Evolutionary conservation across 2,113 vertebrate genomes (phyloP), one percentile per base, ranked within the genome.

Genomic region (Puffinus mauretanicus): DNA sequence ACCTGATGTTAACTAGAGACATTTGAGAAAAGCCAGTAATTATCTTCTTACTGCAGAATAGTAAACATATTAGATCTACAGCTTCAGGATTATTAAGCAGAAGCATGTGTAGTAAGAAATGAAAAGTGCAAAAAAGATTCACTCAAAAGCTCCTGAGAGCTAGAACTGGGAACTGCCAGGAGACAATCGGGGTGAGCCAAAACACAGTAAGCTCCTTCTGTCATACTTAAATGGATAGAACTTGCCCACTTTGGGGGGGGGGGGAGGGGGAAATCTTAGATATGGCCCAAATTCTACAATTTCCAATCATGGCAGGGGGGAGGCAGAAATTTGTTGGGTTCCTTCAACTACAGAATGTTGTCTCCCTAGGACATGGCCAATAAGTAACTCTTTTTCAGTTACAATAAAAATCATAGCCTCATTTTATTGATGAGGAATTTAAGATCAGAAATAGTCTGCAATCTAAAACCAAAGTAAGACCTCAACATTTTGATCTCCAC

Each of bases 1-100:
- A 86, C 24, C 69, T 88, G 83, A 80, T 55, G 78, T 64, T 78
- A 83, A 44, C 42, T 77, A 80, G 64, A 92, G 44, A 84, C 73
- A 86, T 85, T 75, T 32, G 20, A 93, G 83, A 86, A 86, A 86
- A 91, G 62, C 4, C 80, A 75, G 58, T 88, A 76, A 84, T 73
- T 92, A 79, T 69, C 73, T 77, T 69, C 17, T 16, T 78, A 58
- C 47, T 72, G 84, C 72, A 94, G 60, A 94, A 77, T 10, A 95
- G 76, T 79, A 44, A 80, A 92, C 67, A 76, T 73, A 91, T 72
- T 79, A 49, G 15, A 34, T 66, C 86, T 84, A 67, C 46, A 88
- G 57, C 81, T 92, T 92, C 49, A 91, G 66, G 55, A 91, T 95
- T 77, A 95, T 42, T 75, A 91, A 87, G 84, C 55, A 91, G 70